phyloP scores from a whole-genome alignment of 92 coral and sea anemone species.

The Epizoanthus illoricatus region DNA sequence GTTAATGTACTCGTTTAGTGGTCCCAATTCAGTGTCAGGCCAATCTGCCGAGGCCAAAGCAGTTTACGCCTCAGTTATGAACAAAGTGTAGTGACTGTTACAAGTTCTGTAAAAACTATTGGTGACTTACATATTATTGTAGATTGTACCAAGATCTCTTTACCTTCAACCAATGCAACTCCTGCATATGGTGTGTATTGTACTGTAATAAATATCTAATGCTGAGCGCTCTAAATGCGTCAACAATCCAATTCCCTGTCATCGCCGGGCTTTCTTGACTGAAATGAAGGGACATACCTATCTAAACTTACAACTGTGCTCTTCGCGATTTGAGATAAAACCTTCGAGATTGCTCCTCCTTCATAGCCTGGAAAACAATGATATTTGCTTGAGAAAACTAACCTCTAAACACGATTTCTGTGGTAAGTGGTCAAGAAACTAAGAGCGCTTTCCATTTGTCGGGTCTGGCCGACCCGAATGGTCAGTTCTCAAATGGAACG shows the following conservation, averaged over 20 bases:
- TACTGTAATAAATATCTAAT: no score
- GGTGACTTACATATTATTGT: no score
- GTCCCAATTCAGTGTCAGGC: no score
- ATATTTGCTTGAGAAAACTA: background rate
- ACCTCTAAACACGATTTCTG: background rate
- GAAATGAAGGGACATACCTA: conserved; percentile 58
- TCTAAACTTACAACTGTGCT: conserved; percentile 92
- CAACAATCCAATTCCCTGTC: background rate
- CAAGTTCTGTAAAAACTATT: no score
- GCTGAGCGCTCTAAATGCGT: background rate
- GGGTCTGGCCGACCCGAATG: no score
- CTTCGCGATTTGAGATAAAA: conserved; percentile 72
- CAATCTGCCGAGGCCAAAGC: background rate
- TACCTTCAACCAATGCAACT: no score
- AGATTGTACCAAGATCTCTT: no score
- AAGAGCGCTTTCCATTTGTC: no score
- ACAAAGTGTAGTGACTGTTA: no score
- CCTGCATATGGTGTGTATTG: no score
- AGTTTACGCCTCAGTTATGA: background rate
- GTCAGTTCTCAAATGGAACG: no score
- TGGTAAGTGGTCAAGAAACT: background rate
- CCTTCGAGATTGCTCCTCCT: conserved; percentile 91
- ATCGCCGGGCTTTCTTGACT: background rate
- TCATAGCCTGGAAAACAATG: conserved; percentile 74
- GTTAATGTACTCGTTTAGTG: no score